Conservation (phyloP, 2,113 vertebrate genomes). For the Vombatus ursinus region DNA sequence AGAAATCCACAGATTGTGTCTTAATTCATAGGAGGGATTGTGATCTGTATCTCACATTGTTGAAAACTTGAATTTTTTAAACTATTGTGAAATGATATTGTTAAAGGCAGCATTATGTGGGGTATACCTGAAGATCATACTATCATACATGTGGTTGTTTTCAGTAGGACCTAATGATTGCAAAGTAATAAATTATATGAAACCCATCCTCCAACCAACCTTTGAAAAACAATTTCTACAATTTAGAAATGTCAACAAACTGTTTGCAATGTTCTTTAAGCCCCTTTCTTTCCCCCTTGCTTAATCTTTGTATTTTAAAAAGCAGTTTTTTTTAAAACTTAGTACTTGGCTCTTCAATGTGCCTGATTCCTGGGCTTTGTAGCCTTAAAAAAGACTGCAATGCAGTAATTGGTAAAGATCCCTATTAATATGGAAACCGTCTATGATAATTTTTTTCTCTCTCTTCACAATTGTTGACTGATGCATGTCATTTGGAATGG, state of each 20-base stretch:
- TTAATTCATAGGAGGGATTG: neutral
- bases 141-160: neutral
- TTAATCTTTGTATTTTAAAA: conserved; percentile 24
- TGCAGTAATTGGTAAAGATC: conserved; percentile 73
- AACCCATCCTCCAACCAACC: neutral
- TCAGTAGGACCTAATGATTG: neutral
- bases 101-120: neutral
- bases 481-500: conserved; percentile 41
- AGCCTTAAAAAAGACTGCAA: conserved; percentile 80
- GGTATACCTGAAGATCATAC: neutral
- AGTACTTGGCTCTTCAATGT: conserved; percentile 12
- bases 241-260: conserved; percentile 16
- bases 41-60: neutral
- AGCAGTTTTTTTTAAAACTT: conserved; percentile 59
- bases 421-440: conserved; percentile 61
- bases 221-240: conserved; percentile 35
- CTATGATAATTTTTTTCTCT: neutral
- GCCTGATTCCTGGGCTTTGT: conserved; percentile 18
- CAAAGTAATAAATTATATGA: neutral
- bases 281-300: neutral
- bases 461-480: conserved; percentile 12
- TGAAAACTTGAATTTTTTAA: neutral
- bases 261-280: conserved; percentile 26
- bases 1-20: neutral
- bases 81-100: neutral